Evolutionary conservation across 2,888 invertebrate genomes (phyloP).

Genomic region (Sympetrum striolatum): DNA sequence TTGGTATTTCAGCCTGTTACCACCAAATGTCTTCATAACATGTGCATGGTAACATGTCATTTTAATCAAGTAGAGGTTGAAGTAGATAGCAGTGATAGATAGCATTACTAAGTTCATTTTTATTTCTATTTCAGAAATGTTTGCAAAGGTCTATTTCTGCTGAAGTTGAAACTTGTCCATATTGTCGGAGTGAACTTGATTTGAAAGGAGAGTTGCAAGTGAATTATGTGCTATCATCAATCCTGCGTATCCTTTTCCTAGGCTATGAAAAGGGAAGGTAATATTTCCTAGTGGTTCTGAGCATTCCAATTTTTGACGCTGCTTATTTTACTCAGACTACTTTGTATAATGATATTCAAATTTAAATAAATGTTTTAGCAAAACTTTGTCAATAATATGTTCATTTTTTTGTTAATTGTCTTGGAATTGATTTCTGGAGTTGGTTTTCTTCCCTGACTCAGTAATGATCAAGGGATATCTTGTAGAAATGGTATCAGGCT

Average conservation of each 20-base stretch:
- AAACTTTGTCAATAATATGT: too few relatives aligned
- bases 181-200: slow-evolving; percentile 70
- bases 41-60: slow-evolving; percentile 68
- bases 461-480: too few relatives aligned
- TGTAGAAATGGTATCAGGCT: too few relatives aligned
- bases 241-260: slow-evolving; percentile 69
- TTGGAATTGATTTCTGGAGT: too few relatives aligned
- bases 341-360: too few relatives aligned
- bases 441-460: too few relatives aligned
- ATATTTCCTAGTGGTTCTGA: neutral
- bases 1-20: slow-evolving; percentile 75
- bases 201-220: slow-evolving; percentile 62
- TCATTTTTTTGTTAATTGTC: too few relatives aligned
- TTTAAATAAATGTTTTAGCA: too few relatives aligned
- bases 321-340: too few relatives aligned
- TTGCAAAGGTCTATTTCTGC: slow-evolving; percentile 72
- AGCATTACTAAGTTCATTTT: neutral
- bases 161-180: slow-evolving; percentile 70
- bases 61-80: slow-evolving; percentile 22
- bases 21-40: slow-evolving; percentile 76
- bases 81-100: neutral
- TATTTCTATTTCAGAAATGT: slow-evolving; percentile 64
- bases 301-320: neutral
- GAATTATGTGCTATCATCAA: slow-evolving; percentile 66
- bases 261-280: slow-evolving; percentile 65